phyloP scores from a whole-genome alignment of 2,888 invertebrate genomes.

The Cephus spinipes region DNA sequence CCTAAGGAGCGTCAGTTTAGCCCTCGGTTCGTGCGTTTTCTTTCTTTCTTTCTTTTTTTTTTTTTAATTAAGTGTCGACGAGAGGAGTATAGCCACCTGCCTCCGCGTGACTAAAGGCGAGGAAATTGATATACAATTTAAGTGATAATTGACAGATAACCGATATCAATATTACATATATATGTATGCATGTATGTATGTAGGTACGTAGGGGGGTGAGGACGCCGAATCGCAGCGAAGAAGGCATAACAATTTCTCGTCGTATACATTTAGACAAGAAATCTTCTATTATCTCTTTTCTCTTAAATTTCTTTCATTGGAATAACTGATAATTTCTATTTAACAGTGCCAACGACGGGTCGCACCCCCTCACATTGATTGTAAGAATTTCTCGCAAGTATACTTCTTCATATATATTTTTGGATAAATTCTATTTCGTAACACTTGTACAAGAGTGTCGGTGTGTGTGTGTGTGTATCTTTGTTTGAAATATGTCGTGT shows the following conservation, averaged over 20 bases:
- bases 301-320: constrained; percentile 4
- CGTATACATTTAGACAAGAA: constrained; percentile 34
- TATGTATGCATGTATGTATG: not conserved
- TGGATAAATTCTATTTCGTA: no score
- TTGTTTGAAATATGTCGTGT: no score
- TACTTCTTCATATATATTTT: constrained; percentile 32
- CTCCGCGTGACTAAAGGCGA: constrained; percentile 41
- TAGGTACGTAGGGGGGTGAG: constrained; percentile 11
- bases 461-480: no score
- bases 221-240: constrained; percentile 53
- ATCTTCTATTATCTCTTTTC: constrained; percentile 21
- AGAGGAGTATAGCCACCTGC: no score
- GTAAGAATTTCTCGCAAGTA: constrained; percentile 57
- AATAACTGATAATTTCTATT: constrained; percentile 54
- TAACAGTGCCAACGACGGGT: constrained; percentile 54
- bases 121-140: constrained; percentile 49
- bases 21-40: not conserved
- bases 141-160: constrained; percentile 65
- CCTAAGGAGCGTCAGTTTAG: no score
- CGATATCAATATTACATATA: constrained; percentile 55
- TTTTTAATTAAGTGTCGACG: constrained; percentile 2
- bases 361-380: constrained; percentile 60
- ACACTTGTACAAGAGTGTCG: no score
- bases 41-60: constrained; percentile 14
- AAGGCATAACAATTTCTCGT: constrained; percentile 56